Evolutionary conservation across 2,888 invertebrate genomes (phyloP), one percentile per base, ranked within the genome.

Genomic region (Clusia tigrina): DNA sequence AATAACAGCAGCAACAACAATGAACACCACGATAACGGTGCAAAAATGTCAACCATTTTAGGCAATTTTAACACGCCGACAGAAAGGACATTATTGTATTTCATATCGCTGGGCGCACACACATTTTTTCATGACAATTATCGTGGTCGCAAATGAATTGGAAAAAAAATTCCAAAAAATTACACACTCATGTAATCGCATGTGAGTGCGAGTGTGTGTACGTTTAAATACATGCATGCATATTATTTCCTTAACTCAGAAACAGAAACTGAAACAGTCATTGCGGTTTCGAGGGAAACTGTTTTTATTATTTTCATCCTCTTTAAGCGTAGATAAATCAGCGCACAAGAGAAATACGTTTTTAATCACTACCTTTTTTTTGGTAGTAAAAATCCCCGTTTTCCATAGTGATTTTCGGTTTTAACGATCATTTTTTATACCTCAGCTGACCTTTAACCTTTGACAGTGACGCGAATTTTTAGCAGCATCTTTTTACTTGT

Each of bases 381-480:
- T 42, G 42, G 6, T 42, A n/a, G 32, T 12, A 12, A 32, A n/a
- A 32, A 32, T 32, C 6, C 32, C 32, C 12, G 32, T 32, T 5
- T 15, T 3, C 12, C 42, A 17, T 42, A 42, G 42, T 42, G 42
- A 42, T 42, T 42, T 42, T 17, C 42, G 42, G 9, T 42, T 42
- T 42, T n/a, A 42, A 10, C 15, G 3, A 42, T 42, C n/a, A n/a
- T 42, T 42, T 32, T 32, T 9, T 42, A 42, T n/a, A 17, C 42
- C 42, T 42, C 42, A 42, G n/a, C 42, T 42, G 42, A 42, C 48
- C 22, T 48, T 9, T 32, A 32, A 53, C 23, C 53, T 53, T 55
- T 38, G 55, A 55, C 55, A 37, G 18, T 38, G 18, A 20, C 20
- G 38, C 15, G 38, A 22, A 20, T 25, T n/a, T 25, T 17, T 22